These are phyloP conservation scores for Pachliopta kotzebuea DNA, from an alignment of 2,888 invertebrate species.

Conservation along the genomic window DNA sequence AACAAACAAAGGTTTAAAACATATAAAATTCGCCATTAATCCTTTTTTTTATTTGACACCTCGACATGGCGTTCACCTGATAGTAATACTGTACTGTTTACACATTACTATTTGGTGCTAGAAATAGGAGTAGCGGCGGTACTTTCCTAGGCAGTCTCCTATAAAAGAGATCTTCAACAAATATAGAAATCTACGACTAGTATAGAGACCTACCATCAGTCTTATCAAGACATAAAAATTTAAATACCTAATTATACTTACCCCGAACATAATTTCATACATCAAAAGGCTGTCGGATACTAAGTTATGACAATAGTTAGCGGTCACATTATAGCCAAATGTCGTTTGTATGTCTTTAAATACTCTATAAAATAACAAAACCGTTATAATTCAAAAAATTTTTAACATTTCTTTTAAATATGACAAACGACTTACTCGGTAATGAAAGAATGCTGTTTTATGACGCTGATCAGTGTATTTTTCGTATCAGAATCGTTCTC, in stretches of 20 bases:
- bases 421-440: constrained; percentile 37
- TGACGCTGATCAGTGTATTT: constrained; percentile 37
- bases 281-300: constrained; percentile 46
- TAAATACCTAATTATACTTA: constrained; percentile 20
- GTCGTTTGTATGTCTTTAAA: constrained; percentile 1
- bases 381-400: not conserved
- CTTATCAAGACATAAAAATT: too few relatives aligned
- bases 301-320: constrained; percentile 47
- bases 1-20: not conserved
- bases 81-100: too few relatives aligned
- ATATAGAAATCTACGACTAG: too few relatives aligned
- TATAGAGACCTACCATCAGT: too few relatives aligned
- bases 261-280: constrained; percentile 46
- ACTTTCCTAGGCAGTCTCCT: too few relatives aligned
- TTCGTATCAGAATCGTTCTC: constrained; percentile 34
- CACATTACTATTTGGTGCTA: too few relatives aligned
- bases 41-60: too few relatives aligned
- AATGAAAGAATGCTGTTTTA: constrained; percentile 44
- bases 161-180: too few relatives aligned
- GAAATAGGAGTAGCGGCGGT: too few relatives aligned
- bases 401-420: not conserved
- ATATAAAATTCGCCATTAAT: too few relatives aligned
- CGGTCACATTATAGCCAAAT: constrained; percentile 44
- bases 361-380: not conserved
- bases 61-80: too few relatives aligned